A percentile compares a stretch with the other conserved stretches of the same genome.
phyloP scores from a whole-genome alignment of 1,140 invertebrate species.

The Penaeus chinensis region DNA sequence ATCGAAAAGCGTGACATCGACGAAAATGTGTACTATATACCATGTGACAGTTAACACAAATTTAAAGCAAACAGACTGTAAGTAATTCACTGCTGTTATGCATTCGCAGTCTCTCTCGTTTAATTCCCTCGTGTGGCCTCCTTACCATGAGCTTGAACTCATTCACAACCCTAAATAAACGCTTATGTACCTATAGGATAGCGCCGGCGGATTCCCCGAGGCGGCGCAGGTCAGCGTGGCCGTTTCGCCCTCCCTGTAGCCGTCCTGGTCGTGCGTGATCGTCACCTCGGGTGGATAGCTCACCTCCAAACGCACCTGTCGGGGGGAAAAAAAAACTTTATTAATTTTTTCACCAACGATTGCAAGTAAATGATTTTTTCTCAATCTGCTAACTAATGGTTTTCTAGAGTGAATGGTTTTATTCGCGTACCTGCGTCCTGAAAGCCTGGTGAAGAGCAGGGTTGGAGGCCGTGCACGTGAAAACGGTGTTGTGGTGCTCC shows the following conservation, averaged over 20 bases:
- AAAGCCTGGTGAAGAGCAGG: constrained; percentile 41
- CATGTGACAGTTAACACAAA: too few relatives aligned
- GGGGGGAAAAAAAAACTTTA: too few relatives aligned
- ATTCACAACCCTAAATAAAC: too few relatives aligned
- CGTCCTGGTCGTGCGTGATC: constrained; percentile 51
- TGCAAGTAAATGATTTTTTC: too few relatives aligned
- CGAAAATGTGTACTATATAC: too few relatives aligned
- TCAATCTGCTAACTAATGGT: neutral
- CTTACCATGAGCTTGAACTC: too few relatives aligned
- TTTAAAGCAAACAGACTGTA: too few relatives aligned
- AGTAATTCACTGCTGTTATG: too few relatives aligned
- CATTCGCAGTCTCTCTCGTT: too few relatives aligned
- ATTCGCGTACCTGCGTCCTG: constrained; percentile 35
- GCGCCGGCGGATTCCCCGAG: constrained; percentile 27
- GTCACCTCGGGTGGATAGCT: constrained; percentile 48
- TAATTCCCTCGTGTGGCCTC: too few relatives aligned
- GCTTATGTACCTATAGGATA: constrained; percentile 34
- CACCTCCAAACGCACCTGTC: constrained; percentile 48
- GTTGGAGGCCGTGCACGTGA: constrained; percentile 51
- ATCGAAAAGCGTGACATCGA: too few relatives aligned
- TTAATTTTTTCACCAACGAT: too few relatives aligned
- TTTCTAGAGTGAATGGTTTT: neutral
- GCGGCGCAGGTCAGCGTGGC: constrained; percentile 50
- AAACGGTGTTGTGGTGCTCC: constrained; percentile 44
- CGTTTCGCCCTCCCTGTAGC: constrained; percentile 43